Conservation (phyloP, 2,113 vertebrate genomes). For the Synodontis membranacea region DNA sequence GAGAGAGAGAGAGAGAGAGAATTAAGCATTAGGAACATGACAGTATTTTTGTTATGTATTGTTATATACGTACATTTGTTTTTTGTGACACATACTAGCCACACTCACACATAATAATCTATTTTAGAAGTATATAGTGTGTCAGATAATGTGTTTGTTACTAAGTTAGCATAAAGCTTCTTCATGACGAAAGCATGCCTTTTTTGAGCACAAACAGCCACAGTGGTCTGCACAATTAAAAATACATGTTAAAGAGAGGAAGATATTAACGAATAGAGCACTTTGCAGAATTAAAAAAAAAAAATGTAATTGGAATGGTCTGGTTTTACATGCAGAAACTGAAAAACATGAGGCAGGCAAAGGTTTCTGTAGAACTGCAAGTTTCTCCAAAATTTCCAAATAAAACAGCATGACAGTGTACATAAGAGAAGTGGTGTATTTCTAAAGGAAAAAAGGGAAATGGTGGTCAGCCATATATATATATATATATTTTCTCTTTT, state of each 20-base stretch:
- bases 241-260: neutral
- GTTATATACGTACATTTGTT: neutral
- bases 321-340: neutral
- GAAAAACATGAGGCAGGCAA: neutral
- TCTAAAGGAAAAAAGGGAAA: neutral
- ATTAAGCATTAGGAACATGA: no score
- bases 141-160: neutral
- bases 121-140: neutral
- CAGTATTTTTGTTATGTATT: neutral
- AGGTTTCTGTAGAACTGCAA: neutral
- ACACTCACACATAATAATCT: neutral
- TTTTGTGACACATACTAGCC: neutral
- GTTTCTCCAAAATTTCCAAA: neutral
- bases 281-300: neutral
- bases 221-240: neutral
- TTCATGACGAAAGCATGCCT: neutral
- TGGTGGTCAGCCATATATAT: neutral
- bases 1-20: neutral
- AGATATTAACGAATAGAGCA: neutral
- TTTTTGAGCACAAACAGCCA: neutral
- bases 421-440: neutral
- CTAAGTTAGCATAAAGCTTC: neutral
- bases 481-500: neutral
- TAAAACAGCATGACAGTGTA: neutral
- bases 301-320: neutral